These are phyloP conservation scores for Pimephales promelas DNA, from an alignment of 2,113 vertebrate genomes.

Conservation along the genomic window DNA sequence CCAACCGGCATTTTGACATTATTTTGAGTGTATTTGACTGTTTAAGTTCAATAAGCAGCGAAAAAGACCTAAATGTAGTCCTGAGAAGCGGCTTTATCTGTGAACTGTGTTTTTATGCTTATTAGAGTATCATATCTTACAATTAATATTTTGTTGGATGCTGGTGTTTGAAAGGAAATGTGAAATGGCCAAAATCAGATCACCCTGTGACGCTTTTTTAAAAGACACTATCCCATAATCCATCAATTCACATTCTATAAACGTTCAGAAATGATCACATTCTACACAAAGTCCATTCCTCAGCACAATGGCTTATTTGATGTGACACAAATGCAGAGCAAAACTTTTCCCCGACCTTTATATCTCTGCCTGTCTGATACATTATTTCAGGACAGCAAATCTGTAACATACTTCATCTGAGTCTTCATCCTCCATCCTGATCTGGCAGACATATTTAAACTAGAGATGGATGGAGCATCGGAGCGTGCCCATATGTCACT, in stretches of 20 bases:
- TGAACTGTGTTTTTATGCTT: too few relatives aligned
- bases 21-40: too few relatives aligned
- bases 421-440: slow-evolving; percentile 64
- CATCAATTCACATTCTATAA: slow-evolving; percentile 51
- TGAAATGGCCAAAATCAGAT: background rate
- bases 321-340: slow-evolving; percentile 66
- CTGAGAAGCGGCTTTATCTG: too few relatives aligned
- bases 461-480: slow-evolving; percentile 72
- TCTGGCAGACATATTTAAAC: slow-evolving; percentile 72
- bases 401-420: slow-evolving; percentile 71
- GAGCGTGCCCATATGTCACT: slow-evolving; percentile 67
- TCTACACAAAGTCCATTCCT: slow-evolving; percentile 46
- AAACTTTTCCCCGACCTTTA: slow-evolving; percentile 55
- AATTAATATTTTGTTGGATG: too few relatives aligned
- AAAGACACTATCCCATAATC: background rate
- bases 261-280: slow-evolving; percentile 20
- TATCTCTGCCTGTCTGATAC: slow-evolving; percentile 53
- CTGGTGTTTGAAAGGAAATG: too few relatives aligned
- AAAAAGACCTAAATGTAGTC: too few relatives aligned
- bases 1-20: too few relatives aligned
- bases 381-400: slow-evolving; percentile 63
- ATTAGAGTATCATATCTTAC: too few relatives aligned
- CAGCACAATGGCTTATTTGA: slow-evolving; percentile 40
- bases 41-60: too few relatives aligned
- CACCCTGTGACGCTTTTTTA: background rate